Evolutionary conservation across 2,797 vertebrate species (phyloP), one percentile per base, ranked within the genome.

Genomic region (Ambastaia sidthimunki): DNA sequence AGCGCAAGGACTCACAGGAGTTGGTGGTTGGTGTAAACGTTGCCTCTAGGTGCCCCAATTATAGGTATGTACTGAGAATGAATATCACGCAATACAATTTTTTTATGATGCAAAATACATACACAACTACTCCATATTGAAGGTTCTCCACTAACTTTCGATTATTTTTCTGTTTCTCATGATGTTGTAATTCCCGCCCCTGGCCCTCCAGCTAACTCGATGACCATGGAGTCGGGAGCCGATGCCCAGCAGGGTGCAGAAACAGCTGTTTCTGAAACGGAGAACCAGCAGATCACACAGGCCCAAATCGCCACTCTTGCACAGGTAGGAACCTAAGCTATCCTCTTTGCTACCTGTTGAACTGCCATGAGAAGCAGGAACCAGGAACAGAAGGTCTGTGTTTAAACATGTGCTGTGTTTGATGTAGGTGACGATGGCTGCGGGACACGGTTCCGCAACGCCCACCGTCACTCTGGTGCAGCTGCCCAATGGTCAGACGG

Each of bases 151-250:
- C 34, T 37, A 7, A 16, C 13, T 48, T 13, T 48, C 6, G 3
- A 16, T 15, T 15, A 1, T 48, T 48, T 37, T 48, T 4, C 12
- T 16, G 47, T 48, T 4, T 15, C 4, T 50, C 48, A 15, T 50
- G 48, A 50, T 50, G 48, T 16, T 15, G 12, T 50, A 3, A 52
- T 57, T 25, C 4, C 23, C 47, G 47, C 44, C 23, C 3, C 1
- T 48, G 52, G 74, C 54, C 69, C 72, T 90, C 85, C 82, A 93
- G 97, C 92, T 95, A 92, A 97, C 95, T 97, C 95, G 93, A 97
- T 98, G 96, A 98, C 95, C 93, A 99, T 99, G 97, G 97, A 99
- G 94, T 96, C 94, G 91, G 96, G 94, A 92, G 94, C 95, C 93
- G 97, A 99, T 91, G 95, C 94, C 91, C 97, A 98, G 93, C 97